Evolutionary conservation across 2,113 vertebrate species (phyloP).

Genomic region (Saccopteryx leptura): DNA sequence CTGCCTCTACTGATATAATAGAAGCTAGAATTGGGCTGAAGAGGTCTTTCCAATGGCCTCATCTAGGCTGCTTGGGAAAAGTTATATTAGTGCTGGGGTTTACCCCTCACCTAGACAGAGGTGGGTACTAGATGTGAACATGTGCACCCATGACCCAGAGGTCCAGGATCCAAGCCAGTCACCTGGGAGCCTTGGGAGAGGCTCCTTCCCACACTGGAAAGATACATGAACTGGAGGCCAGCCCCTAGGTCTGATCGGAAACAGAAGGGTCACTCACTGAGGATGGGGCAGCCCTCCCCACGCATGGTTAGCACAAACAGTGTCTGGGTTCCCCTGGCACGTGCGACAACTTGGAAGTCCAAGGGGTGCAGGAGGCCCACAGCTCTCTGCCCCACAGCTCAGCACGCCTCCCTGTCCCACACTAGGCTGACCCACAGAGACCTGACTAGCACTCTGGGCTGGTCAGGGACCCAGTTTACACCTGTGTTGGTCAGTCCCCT

Average conservation of each 20-base stretch:
- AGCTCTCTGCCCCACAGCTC: not conserved
- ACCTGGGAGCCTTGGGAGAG: not conserved
- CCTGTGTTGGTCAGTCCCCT: not conserved
- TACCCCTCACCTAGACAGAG: not conserved
- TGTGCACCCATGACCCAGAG: not conserved
- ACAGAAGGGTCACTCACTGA: rapidly evolving
- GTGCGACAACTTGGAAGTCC: not conserved
- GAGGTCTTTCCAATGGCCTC: not conserved
- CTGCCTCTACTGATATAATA: not conserved
- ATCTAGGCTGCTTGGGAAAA: not conserved
- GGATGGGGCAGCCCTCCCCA: too few species aligned
- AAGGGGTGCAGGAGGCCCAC: not conserved
- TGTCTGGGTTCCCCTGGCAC: too few species aligned
- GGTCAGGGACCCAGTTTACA: not conserved
- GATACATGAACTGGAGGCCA: too few species aligned
- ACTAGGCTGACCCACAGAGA: rapidly evolving
- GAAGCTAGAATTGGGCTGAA: not conserved
- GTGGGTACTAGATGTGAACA: not conserved
- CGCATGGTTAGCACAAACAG: too few species aligned
- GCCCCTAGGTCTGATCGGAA: not conserved
- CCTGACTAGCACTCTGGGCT: too few species aligned
- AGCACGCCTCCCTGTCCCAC: not conserved
- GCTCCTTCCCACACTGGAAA: not conserved
- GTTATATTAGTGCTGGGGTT: not conserved
- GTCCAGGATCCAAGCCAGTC: not conserved